Conservation (phyloP, 2,888 invertebrate species). For the Zhuqinia jingwanae region DNA sequence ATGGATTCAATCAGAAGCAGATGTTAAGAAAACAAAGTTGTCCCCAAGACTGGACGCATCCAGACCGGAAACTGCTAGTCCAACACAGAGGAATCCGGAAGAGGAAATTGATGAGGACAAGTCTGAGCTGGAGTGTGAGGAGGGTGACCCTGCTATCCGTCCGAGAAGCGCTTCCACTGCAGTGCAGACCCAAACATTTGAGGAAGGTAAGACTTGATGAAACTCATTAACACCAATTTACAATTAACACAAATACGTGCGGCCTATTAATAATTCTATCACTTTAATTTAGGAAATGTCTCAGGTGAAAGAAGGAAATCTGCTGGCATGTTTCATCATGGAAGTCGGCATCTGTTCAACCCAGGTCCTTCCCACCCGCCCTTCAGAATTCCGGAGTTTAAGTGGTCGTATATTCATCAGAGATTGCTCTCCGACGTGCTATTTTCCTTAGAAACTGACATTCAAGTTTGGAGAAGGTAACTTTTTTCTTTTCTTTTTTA, state of each 20-base stretch:
- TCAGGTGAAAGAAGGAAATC: slow-evolving; percentile 76
- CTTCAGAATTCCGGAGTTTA: slow-evolving; percentile 99
- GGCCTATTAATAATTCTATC: too few species aligned
- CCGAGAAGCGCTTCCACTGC: slow-evolving; percentile 90
- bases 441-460: slow-evolving; percentile 98
- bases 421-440: slow-evolving; percentile 96
- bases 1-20: slow-evolving; percentile 78
- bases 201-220: slow-evolving; percentile 86
- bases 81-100: not conserved
- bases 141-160: slow-evolving; percentile 80
- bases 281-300: slow-evolving; percentile 67
- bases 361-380: slow-evolving; percentile 96
- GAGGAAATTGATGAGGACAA: slow-evolving; percentile 65
- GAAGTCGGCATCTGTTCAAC: slow-evolving; percentile 92
- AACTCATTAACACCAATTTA: too few species aligned
- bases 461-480: slow-evolving; percentile 92
- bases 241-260: too few species aligned
- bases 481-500: too few species aligned
- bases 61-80: slow-evolving; percentile 55
- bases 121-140: slow-evolving; percentile 68
- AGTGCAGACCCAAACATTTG: slow-evolving; percentile 92
- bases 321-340: slow-evolving; percentile 78
- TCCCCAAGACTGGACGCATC: slow-evolving; percentile 60
- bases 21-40: slow-evolving; percentile 74
- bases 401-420: slow-evolving; percentile 99